These are phyloP conservation scores for Coreoperca whiteheadi DNA, from an alignment of 2,113 vertebrate species.

Conservation along the genomic window DNA sequence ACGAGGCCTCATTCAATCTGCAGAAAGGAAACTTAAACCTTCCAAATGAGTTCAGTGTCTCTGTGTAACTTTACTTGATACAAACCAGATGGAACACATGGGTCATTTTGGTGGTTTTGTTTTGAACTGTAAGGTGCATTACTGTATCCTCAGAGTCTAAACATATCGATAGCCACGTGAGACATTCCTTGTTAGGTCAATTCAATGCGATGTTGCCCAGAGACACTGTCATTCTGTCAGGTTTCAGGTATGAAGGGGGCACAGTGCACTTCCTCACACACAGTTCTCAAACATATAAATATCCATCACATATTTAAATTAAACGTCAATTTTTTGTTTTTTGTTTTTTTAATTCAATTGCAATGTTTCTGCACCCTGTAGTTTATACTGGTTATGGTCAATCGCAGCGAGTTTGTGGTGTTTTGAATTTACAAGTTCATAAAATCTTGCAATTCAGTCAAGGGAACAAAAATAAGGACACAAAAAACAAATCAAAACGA, in stretches of 20 bases:
- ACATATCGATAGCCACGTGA: background rate
- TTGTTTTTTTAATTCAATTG: background rate
- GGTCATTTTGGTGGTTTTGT: background rate
- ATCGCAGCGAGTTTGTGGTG: background rate
- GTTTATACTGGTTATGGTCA: background rate
- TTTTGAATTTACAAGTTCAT: background rate
- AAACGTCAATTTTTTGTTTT: too few relatives aligned
- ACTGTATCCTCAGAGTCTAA: background rate
- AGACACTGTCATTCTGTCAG: conserved; percentile 8
- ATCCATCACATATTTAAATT: background rate
- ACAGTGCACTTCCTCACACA: background rate
- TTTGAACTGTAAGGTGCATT: background rate
- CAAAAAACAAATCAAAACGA: background rate
- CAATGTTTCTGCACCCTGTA: background rate
- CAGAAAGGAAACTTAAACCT: background rate
- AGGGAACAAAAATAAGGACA: background rate
- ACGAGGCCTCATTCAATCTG: background rate
- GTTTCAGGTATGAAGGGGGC: conserved; percentile 16
- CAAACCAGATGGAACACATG: background rate
- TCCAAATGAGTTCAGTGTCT: background rate
- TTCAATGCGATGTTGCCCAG: conserved; percentile 17
- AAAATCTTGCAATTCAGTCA: background rate
- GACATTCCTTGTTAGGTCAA: conserved; percentile 23
- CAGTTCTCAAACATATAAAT: conserved; percentile 7
- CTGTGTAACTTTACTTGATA: background rate